Percentiles rank a stretch among this genome's conserved stretches.
Evolutionary conservation across 2,888 invertebrate species (phyloP).

Genomic region (Lepidocyrtinus sp.): DNA sequence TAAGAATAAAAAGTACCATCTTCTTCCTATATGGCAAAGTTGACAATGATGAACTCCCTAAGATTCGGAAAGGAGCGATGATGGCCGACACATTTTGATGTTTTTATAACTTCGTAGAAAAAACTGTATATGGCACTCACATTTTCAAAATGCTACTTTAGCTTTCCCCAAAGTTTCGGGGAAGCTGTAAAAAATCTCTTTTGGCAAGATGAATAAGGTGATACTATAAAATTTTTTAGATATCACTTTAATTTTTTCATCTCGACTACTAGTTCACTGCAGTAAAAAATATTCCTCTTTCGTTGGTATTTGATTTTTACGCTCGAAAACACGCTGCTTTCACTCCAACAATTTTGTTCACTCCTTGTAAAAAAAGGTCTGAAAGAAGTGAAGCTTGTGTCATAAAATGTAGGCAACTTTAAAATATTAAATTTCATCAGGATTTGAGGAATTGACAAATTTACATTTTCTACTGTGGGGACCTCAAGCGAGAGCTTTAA

Average conservation of each 20-base stretch:
- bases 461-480: neutral
- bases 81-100: constrained; percentile 47
- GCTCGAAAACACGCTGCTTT: too few relatives aligned
- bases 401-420: neutral
- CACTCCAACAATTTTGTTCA: too few relatives aligned
- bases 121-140: neutral
- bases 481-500: neutral
- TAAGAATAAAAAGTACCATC: constrained; percentile 12
- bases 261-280: neutral
- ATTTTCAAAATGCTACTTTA: neutral
- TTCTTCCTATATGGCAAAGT: constrained; percentile 37
- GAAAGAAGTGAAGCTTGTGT: too few relatives aligned
- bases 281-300: neutral
- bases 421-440: neutral
- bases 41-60: constrained; percentile 51
- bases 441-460: neutral
- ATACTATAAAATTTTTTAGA: neutral
- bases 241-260: neutral
- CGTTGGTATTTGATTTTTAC: too few relatives aligned
- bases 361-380: too few relatives aligned
- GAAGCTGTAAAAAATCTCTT: neutral
- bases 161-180: neutral
- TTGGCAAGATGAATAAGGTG: neutral
- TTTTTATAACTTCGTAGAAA: constrained; percentile 9
- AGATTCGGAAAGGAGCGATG: constrained; percentile 51